Evolutionary conservation across 2,888 invertebrate genomes (phyloP), one percentile per base, ranked within the genome.

Genomic region (Patella pellucida): DNA sequence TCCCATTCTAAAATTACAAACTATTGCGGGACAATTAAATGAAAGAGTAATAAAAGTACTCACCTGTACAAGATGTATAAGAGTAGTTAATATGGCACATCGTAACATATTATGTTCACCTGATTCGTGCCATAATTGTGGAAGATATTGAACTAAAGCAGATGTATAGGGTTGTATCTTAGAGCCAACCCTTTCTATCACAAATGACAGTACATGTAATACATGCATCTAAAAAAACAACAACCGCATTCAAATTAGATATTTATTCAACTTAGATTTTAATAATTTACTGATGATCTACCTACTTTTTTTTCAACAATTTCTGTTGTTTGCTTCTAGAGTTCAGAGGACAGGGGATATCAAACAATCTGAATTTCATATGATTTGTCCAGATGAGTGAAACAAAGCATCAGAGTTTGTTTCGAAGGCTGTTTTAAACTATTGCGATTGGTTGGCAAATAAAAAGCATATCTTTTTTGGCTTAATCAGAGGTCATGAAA

Each of bases 61-160:
- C 78, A 91, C 95, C 93, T 96, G 95, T 73, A 97, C 95, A 74
- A 97, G 93, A 87, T 96, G 95, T 79, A 95, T 95, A 69, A 97
- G 93, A 0, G 96, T 95, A 4, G 96, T 94, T 14, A 98, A 94
- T 81, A 97, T 96, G 69, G 97, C 96, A 88, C 97, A 97, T 16
- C 96, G 93, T 81, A 98, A 92, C 96, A 98, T 96, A 90, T 96
- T 95, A 89, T 96, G 96, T 77, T 95, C 94, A 77, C 94, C 94
- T 14, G 97, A 96, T 91, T 96, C 96, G 79, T 94, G 93, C 97
- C 98, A 98, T 82, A 98, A 92, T 81, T 94, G 92, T 14, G 97
- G 97, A 83, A 98, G 93, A 91, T 96, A 97, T 77, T 94, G 93
- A 83, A 95, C 94, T 74, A 98, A 93, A 19, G 94, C 93, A 76